phyloP scores from a whole-genome alignment of 2,888 invertebrate genomes.

The Odontocolon sp. region DNA sequence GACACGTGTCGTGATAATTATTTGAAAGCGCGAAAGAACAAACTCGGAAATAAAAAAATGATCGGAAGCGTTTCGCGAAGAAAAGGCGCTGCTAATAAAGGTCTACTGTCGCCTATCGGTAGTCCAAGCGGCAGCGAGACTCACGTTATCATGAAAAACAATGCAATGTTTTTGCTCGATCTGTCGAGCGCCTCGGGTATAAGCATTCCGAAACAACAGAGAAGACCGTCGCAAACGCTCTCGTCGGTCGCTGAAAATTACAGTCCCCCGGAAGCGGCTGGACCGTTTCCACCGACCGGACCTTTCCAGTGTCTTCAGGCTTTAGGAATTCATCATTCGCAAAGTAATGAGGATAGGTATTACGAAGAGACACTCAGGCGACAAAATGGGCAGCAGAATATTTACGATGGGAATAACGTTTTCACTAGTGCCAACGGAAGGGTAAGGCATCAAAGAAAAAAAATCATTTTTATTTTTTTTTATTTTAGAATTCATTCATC shows the following conservation, averaged over 20 bases:
- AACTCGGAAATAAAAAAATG: slow-evolving; percentile 74
- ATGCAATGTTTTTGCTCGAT: slow-evolving; percentile 96
- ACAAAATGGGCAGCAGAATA: slow-evolving; percentile 80
- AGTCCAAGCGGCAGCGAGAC: slow-evolving; percentile 81
- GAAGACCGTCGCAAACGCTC: slow-evolving; percentile 79
- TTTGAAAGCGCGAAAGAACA: slow-evolving; percentile 78
- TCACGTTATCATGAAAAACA: slow-evolving; percentile 92
- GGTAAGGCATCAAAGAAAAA: slow-evolving; percentile 77
- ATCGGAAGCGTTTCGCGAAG: slow-evolving; percentile 71
- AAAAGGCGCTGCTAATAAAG: slow-evolving; percentile 67
- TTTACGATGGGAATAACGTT: slow-evolving; percentile 69
- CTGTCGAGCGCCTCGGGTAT: slow-evolving; percentile 89
- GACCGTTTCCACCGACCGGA: slow-evolving; percentile 83
- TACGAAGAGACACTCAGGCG: slow-evolving; percentile 82
- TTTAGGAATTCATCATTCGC: slow-evolving; percentile 79
- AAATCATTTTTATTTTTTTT: not conserved
- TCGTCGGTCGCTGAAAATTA: slow-evolving; percentile 83
- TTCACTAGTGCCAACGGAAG: slow-evolving; percentile 77
- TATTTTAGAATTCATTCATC: not conserved
- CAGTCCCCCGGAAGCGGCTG: slow-evolving; percentile 82
- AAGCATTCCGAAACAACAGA: slow-evolving; percentile 79
- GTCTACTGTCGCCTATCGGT: slow-evolving; percentile 75
- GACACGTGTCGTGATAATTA: slow-evolving; percentile 93
- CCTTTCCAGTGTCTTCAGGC: slow-evolving; percentile 85
- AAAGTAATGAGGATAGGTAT: slow-evolving; percentile 75